phyloP scores from a whole-genome alignment of 2,797 vertebrate genomes.

The Hippopotamyrus pictus region DNA sequence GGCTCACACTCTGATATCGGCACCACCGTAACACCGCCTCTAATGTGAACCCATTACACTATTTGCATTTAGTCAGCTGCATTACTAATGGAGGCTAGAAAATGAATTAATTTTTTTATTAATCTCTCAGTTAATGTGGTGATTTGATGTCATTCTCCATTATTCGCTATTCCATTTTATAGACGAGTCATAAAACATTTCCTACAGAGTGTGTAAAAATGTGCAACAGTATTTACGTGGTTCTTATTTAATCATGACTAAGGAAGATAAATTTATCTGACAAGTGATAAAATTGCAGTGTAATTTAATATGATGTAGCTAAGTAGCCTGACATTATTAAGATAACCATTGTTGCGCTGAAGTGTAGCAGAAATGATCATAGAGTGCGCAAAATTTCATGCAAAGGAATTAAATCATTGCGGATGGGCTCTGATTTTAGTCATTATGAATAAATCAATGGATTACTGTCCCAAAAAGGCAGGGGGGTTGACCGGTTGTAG shows the following conservation, averaged over 20 bases:
- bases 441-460: not conserved
- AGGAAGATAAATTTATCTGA: not conserved
- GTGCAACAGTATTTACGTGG: not conserved
- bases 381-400: not conserved
- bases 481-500: not conserved
- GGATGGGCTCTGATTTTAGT: not conserved
- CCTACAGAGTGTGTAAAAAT: not conserved
- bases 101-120: not conserved
- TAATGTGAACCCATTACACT: not conserved
- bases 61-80: not conserved
- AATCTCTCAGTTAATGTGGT: not conserved
- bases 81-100: not conserved
- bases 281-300: not conserved
- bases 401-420: not conserved
- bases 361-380: not conserved
- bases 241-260: not conserved
- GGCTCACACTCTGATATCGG: not conserved
- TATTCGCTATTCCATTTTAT: not conserved
- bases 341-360: not conserved
- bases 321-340: not conserved
- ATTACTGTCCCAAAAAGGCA: not conserved
- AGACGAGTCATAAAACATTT: not conserved
- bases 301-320: not conserved
- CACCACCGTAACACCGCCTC: not conserved
- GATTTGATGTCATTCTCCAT: not conserved